Evolutionary conservation across 2,113 vertebrate genomes (phyloP).

Genomic region (Colistium nudipinnis): DNA sequence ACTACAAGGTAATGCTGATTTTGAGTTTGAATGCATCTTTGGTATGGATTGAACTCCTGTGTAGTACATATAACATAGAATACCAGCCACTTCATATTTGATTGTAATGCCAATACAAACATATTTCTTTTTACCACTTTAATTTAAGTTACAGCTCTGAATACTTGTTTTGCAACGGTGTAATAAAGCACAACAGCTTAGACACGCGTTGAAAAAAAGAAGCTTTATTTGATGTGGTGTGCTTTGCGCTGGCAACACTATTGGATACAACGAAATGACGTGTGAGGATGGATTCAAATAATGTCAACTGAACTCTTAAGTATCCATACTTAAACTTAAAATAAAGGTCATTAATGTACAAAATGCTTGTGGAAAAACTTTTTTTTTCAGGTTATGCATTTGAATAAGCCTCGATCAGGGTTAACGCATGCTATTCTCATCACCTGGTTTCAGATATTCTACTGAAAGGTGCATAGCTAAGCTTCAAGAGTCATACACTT

Average conservation of each 20-base stretch:
- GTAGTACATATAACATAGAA: no score
- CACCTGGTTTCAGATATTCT: slow-evolving; percentile 34
- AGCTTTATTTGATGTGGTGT: slow-evolving; percentile 71
- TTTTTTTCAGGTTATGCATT: slow-evolving; percentile 34
- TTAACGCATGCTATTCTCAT: slow-evolving; percentile 52
- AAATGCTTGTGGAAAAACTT: slow-evolving; percentile 53
- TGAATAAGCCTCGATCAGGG: slow-evolving; percentile 51
- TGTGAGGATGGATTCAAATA: slow-evolving; percentile 51
- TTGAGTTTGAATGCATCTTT: no score
- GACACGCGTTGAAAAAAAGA: slow-evolving; percentile 44
- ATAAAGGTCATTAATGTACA: slow-evolving; percentile 53
- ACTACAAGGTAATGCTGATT: no score
- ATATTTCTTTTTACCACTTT: neutral
- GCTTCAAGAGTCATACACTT: slow-evolving; percentile 41
- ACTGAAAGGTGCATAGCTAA: slow-evolving; percentile 61
- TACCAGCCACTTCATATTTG: no score
- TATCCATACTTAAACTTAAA: slow-evolving; percentile 47
- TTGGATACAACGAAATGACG: slow-evolving; percentile 59
- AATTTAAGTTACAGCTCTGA: no score
- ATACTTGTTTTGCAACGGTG: no score
- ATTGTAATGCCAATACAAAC: no score
- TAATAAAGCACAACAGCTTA: slow-evolving; percentile 11
- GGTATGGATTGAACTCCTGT: no score
- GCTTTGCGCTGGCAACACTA: slow-evolving; percentile 68
- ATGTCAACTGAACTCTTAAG: slow-evolving; percentile 56